Conservation (phyloP, 92 coral and sea anemone species). For the Parazoanthus darwini region DNA sequence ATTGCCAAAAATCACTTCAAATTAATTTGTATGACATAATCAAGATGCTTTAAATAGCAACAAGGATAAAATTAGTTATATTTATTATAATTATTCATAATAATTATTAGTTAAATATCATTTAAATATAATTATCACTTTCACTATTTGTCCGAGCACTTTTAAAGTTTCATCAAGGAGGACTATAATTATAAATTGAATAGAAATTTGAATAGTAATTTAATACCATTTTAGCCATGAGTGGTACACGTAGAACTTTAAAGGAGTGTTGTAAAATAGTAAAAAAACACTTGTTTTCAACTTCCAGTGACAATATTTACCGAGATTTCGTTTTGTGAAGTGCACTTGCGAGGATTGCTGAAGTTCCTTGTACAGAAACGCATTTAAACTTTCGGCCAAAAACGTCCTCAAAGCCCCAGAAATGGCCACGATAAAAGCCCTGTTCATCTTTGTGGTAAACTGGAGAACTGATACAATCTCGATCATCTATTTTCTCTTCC, state of each 20-base stretch:
- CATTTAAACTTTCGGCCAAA: slow-evolving; percentile 93
- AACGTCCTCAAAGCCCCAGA: slow-evolving; percentile 82
- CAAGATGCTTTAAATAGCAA: too few relatives aligned
- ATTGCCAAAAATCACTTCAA: too few relatives aligned
- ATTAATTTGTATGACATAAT: too few relatives aligned
- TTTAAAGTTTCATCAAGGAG: too few relatives aligned
- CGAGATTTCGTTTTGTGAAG: slow-evolving; percentile 74
- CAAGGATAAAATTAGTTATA: too few relatives aligned
- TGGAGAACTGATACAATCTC: slow-evolving; percentile 85
- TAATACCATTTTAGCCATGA: not conserved
- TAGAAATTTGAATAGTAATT: not conserved
- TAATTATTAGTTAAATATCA: too few relatives aligned
- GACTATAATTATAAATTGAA: too few relatives aligned
- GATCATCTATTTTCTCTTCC: slow-evolving; percentile 96
- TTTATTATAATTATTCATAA: too few relatives aligned
- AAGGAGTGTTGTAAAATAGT: not conserved
- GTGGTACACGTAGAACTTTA: not conserved
- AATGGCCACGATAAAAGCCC: slow-evolving; percentile 84
- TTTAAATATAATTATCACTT: not conserved
- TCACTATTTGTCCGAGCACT: not conserved
- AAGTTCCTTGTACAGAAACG: slow-evolving; percentile 90
- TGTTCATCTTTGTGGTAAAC: slow-evolving; percentile 69
- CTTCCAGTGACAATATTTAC: slow-evolving; percentile 47
- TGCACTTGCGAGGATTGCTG: slow-evolving; percentile 69
- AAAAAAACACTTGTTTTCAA: not conserved